Percentiles rank a stretch among this genome's conserved stretches.
These are phyloP conservation scores for Candoia aspera DNA, from an alignment of 2,113 vertebrate genomes.

Conservation along the genomic window DNA sequence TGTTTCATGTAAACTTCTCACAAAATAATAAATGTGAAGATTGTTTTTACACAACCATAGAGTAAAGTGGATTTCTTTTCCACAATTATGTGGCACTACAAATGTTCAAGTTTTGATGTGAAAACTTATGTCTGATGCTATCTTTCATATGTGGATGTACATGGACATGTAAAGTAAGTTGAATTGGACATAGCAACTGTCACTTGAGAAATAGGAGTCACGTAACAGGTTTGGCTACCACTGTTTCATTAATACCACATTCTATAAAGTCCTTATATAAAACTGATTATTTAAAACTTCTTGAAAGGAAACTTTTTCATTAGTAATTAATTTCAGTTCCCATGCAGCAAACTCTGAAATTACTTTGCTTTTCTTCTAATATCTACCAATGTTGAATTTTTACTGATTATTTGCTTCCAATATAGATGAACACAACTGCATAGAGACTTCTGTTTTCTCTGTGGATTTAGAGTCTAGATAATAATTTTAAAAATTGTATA, in stretches of 20 bases:
- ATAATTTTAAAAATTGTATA: background rate
- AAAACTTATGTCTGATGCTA: background rate
- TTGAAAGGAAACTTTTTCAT: background rate
- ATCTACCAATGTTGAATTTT: background rate
- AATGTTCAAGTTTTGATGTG: background rate
- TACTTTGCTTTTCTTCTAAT: background rate
- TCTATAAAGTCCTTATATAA: background rate
- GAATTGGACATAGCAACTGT: background rate
- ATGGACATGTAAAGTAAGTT: background rate
- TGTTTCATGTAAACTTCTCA: conserved; percentile 45
- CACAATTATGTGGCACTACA: conserved; percentile 4
- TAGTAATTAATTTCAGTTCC: background rate
- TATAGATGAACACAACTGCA: background rate
- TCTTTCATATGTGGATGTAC: background rate
- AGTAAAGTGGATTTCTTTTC: conserved; percentile 3
- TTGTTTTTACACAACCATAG: conserved; percentile 69
- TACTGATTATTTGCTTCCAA: background rate
- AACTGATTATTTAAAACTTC: background rate
- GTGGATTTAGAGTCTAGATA: background rate
- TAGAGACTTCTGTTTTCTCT: background rate
- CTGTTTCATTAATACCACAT: background rate
- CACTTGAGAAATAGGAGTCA: background rate
- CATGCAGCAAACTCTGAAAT: background rate
- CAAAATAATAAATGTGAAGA: conserved; percentile 50
- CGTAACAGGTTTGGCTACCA: background rate